Base-by-base conservation (phyloP, 2,888 invertebrate genomes). In the Dione juno region DNA sequence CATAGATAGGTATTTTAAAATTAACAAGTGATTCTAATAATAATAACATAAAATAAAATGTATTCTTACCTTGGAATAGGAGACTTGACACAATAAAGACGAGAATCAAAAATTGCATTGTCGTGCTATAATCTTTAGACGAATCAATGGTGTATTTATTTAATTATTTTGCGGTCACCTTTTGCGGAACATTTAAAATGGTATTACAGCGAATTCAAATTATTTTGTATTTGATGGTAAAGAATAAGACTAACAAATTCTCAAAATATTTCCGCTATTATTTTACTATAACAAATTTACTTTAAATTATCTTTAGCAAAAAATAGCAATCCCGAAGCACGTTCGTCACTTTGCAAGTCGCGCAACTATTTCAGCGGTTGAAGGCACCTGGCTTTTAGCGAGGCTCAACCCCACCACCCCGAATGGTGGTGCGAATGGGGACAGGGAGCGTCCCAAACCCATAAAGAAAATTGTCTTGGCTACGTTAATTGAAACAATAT, bases 401-500 rank as follows among this genome's bases (percentile, higher is more conserved):
- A 82, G 79, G 74, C 71, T 68, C 77, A 75, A 77, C 77, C 77
- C 87, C 89, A 87, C 89, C 87, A 88, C 88, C 88, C 82, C 82
- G 81, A 78, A 74, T 84, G 85, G 86, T 85, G 84, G 72, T 84
- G 81, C 81, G 79, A 90, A 88, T 87, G 88, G 88, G 92, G 88
- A 84, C 89, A 91, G 89, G 92, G 92, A 87, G 92, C 88, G 92
- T 87, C 90, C 86, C 85, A 77, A 73, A 76, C 84, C 79, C 83
- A 90, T 92, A 91, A 91, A 92, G 92, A 90, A 92, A 89, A 88
- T 87, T 82, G 89, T 90, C 92, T 92, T 89, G 81, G 79, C 81
- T 81, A 77, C 80, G 79, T 85, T 89, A 89, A 91, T 92, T 91
- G 90, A 86, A 86, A 86, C 88, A 84, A 86, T 89, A 86, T 90